Evolutionary conservation across 2,113 vertebrate species (phyloP).

Genomic region (Cyanoramphus novaezelandiae): DNA sequence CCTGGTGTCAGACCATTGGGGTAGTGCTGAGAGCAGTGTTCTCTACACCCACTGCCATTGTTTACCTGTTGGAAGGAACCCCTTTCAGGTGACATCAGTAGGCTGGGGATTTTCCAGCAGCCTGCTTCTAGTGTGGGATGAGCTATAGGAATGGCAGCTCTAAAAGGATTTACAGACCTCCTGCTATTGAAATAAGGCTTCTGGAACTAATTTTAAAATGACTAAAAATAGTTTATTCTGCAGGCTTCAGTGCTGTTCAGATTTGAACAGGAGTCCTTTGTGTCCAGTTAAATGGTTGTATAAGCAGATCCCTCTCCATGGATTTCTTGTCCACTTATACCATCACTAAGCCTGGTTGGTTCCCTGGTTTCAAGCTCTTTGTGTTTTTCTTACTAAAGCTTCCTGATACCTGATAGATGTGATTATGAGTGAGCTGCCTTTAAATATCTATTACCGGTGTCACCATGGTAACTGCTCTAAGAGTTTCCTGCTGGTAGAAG

Average conservation of each 20-base stretch:
- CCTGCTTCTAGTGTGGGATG: not conserved
- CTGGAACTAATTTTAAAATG: not conserved
- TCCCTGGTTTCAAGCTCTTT: not conserved
- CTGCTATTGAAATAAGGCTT: not conserved
- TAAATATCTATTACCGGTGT: constrained; percentile 54
- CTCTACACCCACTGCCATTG: fast-evolving
- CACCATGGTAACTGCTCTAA: constrained; percentile 66
- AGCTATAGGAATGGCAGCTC: not conserved
- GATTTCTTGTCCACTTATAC: not conserved
- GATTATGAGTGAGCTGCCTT: constrained; percentile 57
- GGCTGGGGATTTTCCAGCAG: not conserved
- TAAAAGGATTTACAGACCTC: not conserved
- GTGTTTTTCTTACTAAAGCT: not conserved
- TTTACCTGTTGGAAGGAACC: not conserved
- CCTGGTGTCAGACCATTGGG: not conserved
- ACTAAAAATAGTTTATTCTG: not conserved
- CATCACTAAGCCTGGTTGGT: not conserved
- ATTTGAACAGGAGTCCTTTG: not conserved
- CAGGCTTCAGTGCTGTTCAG: not conserved
- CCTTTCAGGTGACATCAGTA: not conserved
- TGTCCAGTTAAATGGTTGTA: not conserved
- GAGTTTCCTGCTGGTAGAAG: constrained; percentile 12
- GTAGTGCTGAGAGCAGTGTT: not conserved
- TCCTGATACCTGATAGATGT: constrained; percentile 7
- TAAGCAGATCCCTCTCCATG: not conserved